These are phyloP conservation scores for pig (Sus scrofa) DNA, from an alignment of 2,113 vertebrate species.

Conservation along the genomic window T2T-Sscrofa CM000824.6:168411001-168411500, in stretches of 20 bases:
- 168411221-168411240: not conserved
- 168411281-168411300: not conserved
- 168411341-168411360: constrained; percentile 5
- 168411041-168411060: not conserved
- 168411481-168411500: not conserved
- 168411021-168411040: not conserved
- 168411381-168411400: not conserved
- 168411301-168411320: not conserved
- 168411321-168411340: not conserved
- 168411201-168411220: not conserved
- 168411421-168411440: not conserved
- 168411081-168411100: not conserved
- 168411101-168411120: too few relatives aligned
- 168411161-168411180: not conserved
- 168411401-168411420: not conserved
- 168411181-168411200: not conserved
- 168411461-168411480: not conserved
- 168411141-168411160: not conserved
- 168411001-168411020: not conserved
- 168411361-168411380: not conserved
- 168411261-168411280: not conserved
- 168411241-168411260: not conserved
- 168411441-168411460: not conserved
- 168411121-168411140: not conserved
- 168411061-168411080: not conserved